Evolutionary conservation across 1,140 invertebrate genomes (phyloP), one percentile per base, ranked within the genome.

Genomic region (Neodiprion virginianus): DNA sequence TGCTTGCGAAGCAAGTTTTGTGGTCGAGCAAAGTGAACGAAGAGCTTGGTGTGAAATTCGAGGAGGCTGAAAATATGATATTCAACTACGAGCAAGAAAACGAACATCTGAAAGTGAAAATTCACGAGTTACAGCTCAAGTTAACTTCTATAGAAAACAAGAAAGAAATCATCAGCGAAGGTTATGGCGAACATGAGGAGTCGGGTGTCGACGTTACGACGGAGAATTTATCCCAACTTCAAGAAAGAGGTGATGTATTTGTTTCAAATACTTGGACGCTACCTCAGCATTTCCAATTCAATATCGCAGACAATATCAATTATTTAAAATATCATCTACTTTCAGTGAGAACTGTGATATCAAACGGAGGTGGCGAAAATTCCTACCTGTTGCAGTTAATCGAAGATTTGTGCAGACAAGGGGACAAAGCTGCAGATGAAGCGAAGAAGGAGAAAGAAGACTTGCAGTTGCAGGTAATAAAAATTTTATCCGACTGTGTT

Each of bases 371-470:
- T 40, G 84, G 79, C 40, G 89, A 91, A 76, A 83, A 87, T 17
- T 85, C 89, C 0, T 86, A 89, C 17, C 77, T 91, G 12, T 69
- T 92, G 8, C 89, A 91, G 78, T 80, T 93, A 53, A 89, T 93
- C 23, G 92, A 93, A 76, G 91, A 93, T 76, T 81, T 93, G 8
- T 91, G 89, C 48, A 87, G 87, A 53, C 90, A 92, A 75, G 90
- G 90, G n/a, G 91, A 93, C 66, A 91, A 89, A 73, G 87, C 93
- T 70, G 85, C 91, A 1, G 93, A 95, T 72, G 90, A 89, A 14
- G 87, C 91, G 48, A 91, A 91, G 74, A 89, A 88, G 61, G 93
- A 95, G 73, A 90, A 90, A 70, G 91, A 93, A 79, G 94, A 96
- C 85, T 84, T 95, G 50, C 89, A 92, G 74, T 91, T 92, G 70